phyloP scores from a whole-genome alignment of 2,888 invertebrate species.

The Epinotia bilunana region DNA sequence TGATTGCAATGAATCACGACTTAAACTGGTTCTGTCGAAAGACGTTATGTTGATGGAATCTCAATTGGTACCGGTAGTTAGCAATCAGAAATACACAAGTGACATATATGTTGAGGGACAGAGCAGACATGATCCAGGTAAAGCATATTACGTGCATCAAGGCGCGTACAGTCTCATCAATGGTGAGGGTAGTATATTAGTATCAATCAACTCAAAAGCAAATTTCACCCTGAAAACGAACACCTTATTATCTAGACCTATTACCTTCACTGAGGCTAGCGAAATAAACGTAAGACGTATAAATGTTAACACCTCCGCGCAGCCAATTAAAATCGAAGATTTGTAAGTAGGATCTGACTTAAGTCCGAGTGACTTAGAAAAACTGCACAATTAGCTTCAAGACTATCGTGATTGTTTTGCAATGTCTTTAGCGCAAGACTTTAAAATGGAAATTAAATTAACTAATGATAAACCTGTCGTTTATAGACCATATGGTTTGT shows the following conservation, averaged over 20 bases:
- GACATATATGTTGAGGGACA: conserved; percentile 12
- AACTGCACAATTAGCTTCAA: conserved; percentile 15
- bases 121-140: neutral
- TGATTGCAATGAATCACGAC: neutral
- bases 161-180: conserved; percentile 1
- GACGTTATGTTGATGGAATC: conserved; percentile 7
- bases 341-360: conserved; percentile 2
- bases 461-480: conserved; percentile 24
- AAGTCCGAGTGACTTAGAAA: neutral
- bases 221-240: neutral
- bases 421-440: neutral
- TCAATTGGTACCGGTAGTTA: neutral
- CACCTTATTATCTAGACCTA: neutral
- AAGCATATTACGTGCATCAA: conserved; percentile 18
- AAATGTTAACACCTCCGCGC: neutral
- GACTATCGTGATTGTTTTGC: conserved; percentile 40
- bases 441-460: conserved; percentile 28
- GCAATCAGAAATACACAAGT: neutral
- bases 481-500: conserved; percentile 37
- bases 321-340: conserved; percentile 6
- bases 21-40: neutral
- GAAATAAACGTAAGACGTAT: neutral
- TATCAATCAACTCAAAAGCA: conserved; percentile 5
- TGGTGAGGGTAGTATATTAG: conserved; percentile 11
- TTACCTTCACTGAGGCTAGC: neutral